Conservation (phyloP, 2,113 vertebrate genomes). For the Campylomormyrus numenius region DNA sequence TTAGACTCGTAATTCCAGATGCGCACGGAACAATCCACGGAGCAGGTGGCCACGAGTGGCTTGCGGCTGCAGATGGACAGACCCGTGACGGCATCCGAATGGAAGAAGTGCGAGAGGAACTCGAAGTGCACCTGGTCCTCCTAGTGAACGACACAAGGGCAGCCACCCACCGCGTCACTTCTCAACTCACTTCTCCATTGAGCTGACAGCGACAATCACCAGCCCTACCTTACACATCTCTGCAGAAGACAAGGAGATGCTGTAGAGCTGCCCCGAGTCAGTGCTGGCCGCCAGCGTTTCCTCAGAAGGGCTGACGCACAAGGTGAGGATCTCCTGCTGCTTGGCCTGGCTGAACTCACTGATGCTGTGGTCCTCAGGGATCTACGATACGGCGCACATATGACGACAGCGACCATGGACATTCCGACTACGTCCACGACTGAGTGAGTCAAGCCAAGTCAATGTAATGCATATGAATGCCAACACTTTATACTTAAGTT, state of each 20-base stretch:
- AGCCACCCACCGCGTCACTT: neutral
- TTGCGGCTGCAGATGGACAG: constrained; percentile 79
- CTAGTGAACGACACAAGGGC: constrained; percentile 46
- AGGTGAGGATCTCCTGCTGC: constrained; percentile 66
- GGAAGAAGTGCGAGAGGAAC: constrained; percentile 73
- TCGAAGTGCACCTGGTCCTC: constrained; percentile 67
- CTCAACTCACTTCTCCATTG: neutral
- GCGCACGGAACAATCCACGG: constrained; percentile 79
- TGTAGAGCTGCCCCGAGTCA: constrained; percentile 73
- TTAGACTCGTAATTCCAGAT: constrained; percentile 91
- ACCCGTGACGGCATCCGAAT: constrained; percentile 76
- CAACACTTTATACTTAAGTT: neutral
- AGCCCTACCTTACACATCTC: constrained; percentile 51
- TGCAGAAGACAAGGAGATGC: constrained; percentile 63
- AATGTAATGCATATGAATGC: neutral
- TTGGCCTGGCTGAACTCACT: constrained; percentile 54
- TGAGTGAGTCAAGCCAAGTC: neutral
- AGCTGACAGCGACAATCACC: neutral
- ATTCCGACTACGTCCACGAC: neutral
- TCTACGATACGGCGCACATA: constrained; percentile 52
- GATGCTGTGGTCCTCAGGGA: constrained; percentile 66
- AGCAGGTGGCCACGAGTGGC: constrained; percentile 82
- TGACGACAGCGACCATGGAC: neutral
- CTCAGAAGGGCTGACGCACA: constrained; percentile 87
- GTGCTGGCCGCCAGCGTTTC: constrained; percentile 73